A percentile compares a stretch with the other conserved stretches of the same genome.
Evolutionary conservation across 2,113 vertebrate genomes (phyloP).

Genomic region (Phylloscopus trochilus): DNA sequence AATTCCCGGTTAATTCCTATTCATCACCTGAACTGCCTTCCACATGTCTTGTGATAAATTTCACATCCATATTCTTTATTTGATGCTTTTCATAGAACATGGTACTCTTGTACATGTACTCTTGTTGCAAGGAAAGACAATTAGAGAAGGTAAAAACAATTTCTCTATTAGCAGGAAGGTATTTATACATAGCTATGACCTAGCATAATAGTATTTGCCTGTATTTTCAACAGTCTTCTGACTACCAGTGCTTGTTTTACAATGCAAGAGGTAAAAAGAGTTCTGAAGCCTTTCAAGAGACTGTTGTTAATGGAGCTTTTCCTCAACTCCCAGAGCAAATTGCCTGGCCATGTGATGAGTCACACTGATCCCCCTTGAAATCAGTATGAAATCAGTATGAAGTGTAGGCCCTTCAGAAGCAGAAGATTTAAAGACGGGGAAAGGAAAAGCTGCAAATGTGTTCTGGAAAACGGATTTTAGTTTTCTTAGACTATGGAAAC

Average conservation of each 20-base stretch:
- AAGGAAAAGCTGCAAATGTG: not conserved
- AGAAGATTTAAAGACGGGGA: slow-evolving; percentile 4
- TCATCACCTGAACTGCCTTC: not conserved
- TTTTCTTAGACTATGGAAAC: slow-evolving; percentile 26
- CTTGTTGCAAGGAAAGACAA: not conserved
- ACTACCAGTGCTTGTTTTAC: not conserved
- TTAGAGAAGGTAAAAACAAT: not conserved
- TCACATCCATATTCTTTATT: not conserved
- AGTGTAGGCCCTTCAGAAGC: slow-evolving; percentile 37
- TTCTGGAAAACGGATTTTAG: slow-evolving; percentile 30
- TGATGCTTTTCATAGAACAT: not conserved
- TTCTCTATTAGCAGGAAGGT: not conserved
- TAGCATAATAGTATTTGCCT: not conserved
- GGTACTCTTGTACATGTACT: not conserved
- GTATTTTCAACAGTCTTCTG: not conserved
- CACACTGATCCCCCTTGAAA: slow-evolving; percentile 36
- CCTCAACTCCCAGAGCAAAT: slow-evolving; percentile 10
- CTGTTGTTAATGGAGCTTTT: slow-evolving; percentile 9
- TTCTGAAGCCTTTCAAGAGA: slow-evolving; percentile 4
- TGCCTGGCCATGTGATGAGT: not conserved
- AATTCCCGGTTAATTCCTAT: not conserved
- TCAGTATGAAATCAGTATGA: slow-evolving; percentile 25
- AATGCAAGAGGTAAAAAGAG: not conserved
- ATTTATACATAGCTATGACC: not conserved
- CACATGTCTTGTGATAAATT: not conserved